Evolutionary conservation across 1,140 invertebrate genomes (phyloP), one percentile per base, ranked within the genome.

Genomic region (Euglossa dilemma): DNA sequence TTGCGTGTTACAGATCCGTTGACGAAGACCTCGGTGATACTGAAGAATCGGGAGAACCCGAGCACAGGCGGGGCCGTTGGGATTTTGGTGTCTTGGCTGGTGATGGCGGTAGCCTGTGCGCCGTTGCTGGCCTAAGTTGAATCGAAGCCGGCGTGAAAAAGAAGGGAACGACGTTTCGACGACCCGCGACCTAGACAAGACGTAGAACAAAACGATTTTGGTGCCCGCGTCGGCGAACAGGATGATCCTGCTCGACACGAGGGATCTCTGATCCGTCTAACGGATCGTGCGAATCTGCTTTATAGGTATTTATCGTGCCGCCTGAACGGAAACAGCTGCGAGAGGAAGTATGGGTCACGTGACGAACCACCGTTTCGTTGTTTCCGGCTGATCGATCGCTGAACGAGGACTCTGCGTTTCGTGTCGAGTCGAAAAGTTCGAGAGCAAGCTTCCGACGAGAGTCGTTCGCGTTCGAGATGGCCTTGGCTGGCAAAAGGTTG

Each of bases 51-150:
- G 43, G 89, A 87, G n/a, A 74, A 79, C 20, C 25, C 57, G 54
- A 14, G 47, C 11, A 36, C 20, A 50, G 50, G 45, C 25, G 87
- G 86, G 54, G 90, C 90, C 28, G 87, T 89, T 70, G 86, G 43
- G 45, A 77, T 85, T 56, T 43, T 89, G 45, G 82, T 91, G 52
- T 84, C 91, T 50, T 72, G 78, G 36, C 45, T 64, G 45, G 45
- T 75, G 25, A 50, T 91, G 78, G 72, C 80, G 76, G 57, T 91
- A 66, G 79, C 77, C 69, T 85, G 81, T 76, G 89, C 80, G 50
- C 84, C 86, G 47, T 67, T 92, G 78, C 80, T 86, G 66, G 90
- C 83, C 85, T 92, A 92, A 92, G 75, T 59, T 72, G 70, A 70
- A 70, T 75, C 73, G 54, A 43, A 25, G 23, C 54, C 54, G 47